Base-by-base conservation (phyloP, 2,888 invertebrate species). In the Andricus curvator region DNA sequence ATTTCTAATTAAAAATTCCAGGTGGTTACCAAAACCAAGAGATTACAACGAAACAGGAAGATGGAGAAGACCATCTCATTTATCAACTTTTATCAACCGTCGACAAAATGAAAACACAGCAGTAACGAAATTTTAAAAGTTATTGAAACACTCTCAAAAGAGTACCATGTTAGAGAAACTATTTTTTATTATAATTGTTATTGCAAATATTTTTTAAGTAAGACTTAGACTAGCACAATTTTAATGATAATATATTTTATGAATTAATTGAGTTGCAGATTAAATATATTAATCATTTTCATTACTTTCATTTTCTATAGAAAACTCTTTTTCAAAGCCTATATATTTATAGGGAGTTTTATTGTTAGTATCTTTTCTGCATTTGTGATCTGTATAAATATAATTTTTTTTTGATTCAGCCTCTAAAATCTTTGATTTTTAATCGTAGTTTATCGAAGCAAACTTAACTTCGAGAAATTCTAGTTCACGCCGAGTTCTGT, bases 21-120 rank as follows among this genome's bases (percentile, higher is more conserved):
- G 91, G 66, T 90, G 88, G 85, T 82, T 91, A 48, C 91, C 90
- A 0, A 85, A 84, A 76, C 87, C 87, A 11, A 87, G 83, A 77
- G 82, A 74, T 15, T 70, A 78, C 65, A 70, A 80, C 78, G 78
- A 79, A 79, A 70, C 66, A 29, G 56, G 33, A 22, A 83, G 56
- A 33, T 74, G 78, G 70, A 82, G 78, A 68, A 44, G 77, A 51
- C 78, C 82, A 48, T 70, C 79, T 20, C 48, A 78, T 56, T 33
- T 80, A 17, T 78, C 81, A 13, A 86, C 86, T 29, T 41, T 86
- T 20, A 78, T 81, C 87, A 86, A 74, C 76, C 84, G 48, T 62
- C 77, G 20, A 77, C 62, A 64, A 79, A 62, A 56, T 74, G 4
- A 20, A 56, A 56, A 29, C 20, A 51, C 20, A 0, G 51, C 29